Evolutionary conservation across 2,888 invertebrate species (phyloP), one percentile per base, ranked within the genome.

Genomic region (Acanthococcus lagerstroemiae): DNA sequence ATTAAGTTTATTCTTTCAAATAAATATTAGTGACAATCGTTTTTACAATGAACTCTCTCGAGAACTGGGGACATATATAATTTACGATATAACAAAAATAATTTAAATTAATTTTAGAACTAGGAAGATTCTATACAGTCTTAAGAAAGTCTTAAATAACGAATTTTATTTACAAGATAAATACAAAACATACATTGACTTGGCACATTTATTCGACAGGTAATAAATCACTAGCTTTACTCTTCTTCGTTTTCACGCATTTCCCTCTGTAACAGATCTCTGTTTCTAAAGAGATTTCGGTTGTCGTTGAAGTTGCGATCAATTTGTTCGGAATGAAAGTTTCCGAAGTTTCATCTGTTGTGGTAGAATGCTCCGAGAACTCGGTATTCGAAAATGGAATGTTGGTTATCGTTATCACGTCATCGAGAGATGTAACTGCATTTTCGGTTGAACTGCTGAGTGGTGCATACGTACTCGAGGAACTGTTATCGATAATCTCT

Each of bases 261-360:
- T 86, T 84, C 15, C 91, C 91, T 74, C 87, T 83, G 75, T 87
- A 91, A 74, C 91, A 91, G 69, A 91, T 91, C 78, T 90, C 90
- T 37, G 90, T 90, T 81, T 90, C 89, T 71, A 90, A 86, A 15
- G 89, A 87, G 50, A 88, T 80, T 75, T 88, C 88, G 21, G 89
- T 89, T 2, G 88, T 87, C 73, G 86, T 88, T 1, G 88, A 87
- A 0, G 90, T 90, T 70, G 85, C 83, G 7, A 87, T 76, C 5
- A 83, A 77, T 67, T 80, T 79, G 12, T 48, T 61, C n/a, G 63
- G 56, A 4, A 46, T 4, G 19, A 57, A 67, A 45, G 67, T 66
- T 25, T 60, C 55, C 21, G 30, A 50, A 12, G 65, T 37, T 1
- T 37, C 68, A 68, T 65, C 63, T 9, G 65, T 66, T 15, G 54